phyloP scores from a whole-genome alignment of 1,140 invertebrate genomes.

The Halesus radiatus region DNA sequence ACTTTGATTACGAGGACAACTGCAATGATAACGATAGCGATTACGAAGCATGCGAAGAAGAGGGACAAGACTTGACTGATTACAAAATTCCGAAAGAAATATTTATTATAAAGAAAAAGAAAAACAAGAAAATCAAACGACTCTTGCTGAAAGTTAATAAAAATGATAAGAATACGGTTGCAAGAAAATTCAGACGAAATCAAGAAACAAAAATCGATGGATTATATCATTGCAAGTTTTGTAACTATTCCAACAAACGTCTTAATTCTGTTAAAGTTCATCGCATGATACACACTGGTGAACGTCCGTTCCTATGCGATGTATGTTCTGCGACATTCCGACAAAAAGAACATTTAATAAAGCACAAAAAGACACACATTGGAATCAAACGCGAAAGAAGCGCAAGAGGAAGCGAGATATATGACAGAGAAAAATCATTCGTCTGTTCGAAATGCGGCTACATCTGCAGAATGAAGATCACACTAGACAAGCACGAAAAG shows the following conservation, averaged over 20 bases:
- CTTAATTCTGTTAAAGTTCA: conserved; percentile 26
- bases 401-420: not conserved
- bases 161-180: too few species aligned
- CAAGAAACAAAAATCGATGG: not conserved
- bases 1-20: not conserved
- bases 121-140: not conserved
- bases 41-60: not conserved
- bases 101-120: not conserved
- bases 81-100: too few species aligned
- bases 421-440: not conserved
- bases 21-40: not conserved
- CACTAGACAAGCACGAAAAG: conserved; percentile 5
- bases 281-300: conserved; percentile 23
- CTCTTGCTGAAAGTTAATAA: too few species aligned
- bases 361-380: conserved; percentile 9
- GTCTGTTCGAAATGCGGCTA: conserved; percentile 22
- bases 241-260: not conserved
- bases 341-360: conserved; percentile 17
- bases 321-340: conserved; percentile 22
- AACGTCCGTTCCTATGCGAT: conserved; percentile 9
- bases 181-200: not conserved
- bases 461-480: not conserved
- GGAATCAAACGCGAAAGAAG: not conserved
- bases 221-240: conserved; percentile 7
- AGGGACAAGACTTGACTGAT: not conserved